Percentiles rank a stretch among this genome's conserved stretches.
phyloP scores from a whole-genome alignment of 2,888 invertebrate species.

The Scaptodrosophila latifasciaeformis region DNA sequence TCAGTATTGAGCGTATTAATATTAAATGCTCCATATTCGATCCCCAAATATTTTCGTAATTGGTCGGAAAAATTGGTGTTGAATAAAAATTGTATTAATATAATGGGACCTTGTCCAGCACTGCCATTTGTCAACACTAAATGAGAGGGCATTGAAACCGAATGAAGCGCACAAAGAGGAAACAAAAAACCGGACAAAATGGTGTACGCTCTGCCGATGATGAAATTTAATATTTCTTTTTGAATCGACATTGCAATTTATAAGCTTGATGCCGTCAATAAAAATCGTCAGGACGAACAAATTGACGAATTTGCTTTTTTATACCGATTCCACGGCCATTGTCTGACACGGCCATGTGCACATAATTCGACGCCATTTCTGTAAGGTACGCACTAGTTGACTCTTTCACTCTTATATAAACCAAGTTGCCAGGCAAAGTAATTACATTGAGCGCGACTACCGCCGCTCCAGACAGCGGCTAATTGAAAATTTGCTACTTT shows the following conservation, averaged over 20 bases:
- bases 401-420: conserved; percentile 56
- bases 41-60: too few species aligned
- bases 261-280: not conserved
- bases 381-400: conserved; percentile 43
- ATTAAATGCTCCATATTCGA: too few species aligned
- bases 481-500: conserved; percentile 39
- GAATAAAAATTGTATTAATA: too few species aligned
- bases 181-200: conserved; percentile 67
- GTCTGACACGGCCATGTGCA: conserved; percentile 57
- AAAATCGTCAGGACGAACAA: too few species aligned
- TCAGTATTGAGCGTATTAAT: too few species aligned
- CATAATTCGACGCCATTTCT: conserved; percentile 66
- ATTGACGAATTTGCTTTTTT: conserved; percentile 13
- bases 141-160: conserved; percentile 55
- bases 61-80: not conserved
- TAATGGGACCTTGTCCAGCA: conserved; percentile 17
- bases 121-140: conserved; percentile 18
- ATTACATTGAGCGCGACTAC: conserved; percentile 41
- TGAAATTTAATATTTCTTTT: not conserved
- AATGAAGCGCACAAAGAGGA: conserved; percentile 49
- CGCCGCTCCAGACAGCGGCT: conserved; percentile 58
- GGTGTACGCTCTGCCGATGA: conserved; percentile 51
- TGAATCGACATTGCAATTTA: not conserved
- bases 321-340: conserved; percentile 24
- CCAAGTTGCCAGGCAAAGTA: conserved; percentile 33